These are phyloP conservation scores for Drosophila malerkotliana DNA, from an alignment of 1,140 invertebrate species.

Conservation along the genomic window DNA sequence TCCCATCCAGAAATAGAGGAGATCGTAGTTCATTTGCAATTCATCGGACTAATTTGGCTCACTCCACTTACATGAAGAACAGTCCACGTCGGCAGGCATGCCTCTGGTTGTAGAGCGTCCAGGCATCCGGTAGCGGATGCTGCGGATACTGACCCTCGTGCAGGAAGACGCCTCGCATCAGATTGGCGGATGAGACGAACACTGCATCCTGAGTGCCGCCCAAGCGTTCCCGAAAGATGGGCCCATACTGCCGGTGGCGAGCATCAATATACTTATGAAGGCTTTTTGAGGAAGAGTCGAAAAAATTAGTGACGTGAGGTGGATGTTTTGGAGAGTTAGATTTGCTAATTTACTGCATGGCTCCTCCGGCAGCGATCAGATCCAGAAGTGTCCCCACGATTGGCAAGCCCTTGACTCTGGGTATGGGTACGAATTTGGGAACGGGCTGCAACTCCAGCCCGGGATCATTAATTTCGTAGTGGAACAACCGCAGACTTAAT, in stretches of 20 bases:
- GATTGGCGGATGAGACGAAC: conserved; percentile 86
- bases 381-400: conserved; percentile 86
- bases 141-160: conserved; percentile 91
- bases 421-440: conserved; percentile 55
- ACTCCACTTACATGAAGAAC: conserved; percentile 91
- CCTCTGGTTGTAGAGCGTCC: conserved; percentile 91
- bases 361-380: conserved; percentile 85
- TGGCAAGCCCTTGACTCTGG: conserved; percentile 84
- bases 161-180: conserved; percentile 89
- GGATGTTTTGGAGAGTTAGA: background rate
- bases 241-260: conserved; percentile 89
- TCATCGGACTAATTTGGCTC: conserved; percentile 47
- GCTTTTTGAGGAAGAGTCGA: conserved; percentile 35
- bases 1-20: conserved; percentile 25
- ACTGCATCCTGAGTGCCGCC: conserved; percentile 87
- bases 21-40: conserved; percentile 59
- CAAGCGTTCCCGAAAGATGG: conserved; percentile 89
- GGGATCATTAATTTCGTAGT: background rate
- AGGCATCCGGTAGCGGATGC: conserved; percentile 92
- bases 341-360: conserved; percentile 78
- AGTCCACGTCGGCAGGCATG: conserved; percentile 90
- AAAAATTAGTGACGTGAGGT: background rate
- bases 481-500: conserved; percentile 26
- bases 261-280: conserved; percentile 90
- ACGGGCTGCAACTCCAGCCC: conserved; percentile 26